Conservation (phyloP, 2,797 vertebrate species). For the Pangasius macronema region DNA sequence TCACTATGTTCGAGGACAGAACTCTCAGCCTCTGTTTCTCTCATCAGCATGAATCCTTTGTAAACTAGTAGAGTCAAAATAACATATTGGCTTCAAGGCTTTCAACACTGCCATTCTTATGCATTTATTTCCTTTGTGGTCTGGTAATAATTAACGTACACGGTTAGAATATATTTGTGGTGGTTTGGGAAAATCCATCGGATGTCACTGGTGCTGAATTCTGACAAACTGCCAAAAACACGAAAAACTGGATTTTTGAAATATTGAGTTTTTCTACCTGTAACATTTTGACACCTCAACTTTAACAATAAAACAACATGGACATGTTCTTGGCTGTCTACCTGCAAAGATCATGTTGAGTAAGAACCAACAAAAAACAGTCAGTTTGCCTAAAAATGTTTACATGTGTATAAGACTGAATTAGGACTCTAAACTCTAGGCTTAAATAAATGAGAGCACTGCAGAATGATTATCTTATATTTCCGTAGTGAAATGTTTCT, state of each 20-base stretch:
- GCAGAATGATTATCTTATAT: too few relatives aligned
- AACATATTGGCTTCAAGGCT: slow-evolving; percentile 34
- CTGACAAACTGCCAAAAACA: not conserved
- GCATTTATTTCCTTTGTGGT: slow-evolving; percentile 12
- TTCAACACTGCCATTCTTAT: slow-evolving; percentile 18
- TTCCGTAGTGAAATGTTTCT: not conserved
- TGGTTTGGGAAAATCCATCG: not conserved
- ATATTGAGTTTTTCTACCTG: not conserved
- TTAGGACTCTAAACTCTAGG: not conserved
- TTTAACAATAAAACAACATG: not conserved
- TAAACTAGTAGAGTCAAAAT: slow-evolving; percentile 42
- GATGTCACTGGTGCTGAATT: not conserved
- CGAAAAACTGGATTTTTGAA: not conserved
- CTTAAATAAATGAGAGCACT: not conserved
- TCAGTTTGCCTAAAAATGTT: not conserved
- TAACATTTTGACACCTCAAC: not conserved
- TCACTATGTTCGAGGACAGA: slow-evolving; percentile 39
- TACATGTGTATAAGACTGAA: not conserved
- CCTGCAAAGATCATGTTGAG: not conserved
- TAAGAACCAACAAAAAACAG: not conserved
- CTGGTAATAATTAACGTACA: not conserved
- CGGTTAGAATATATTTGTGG: not conserved
- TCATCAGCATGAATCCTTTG: not conserved
- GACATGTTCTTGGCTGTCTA: not conserved
- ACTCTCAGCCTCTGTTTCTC: slow-evolving; percentile 8